A percentile compares a stretch with the other conserved stretches of the same genome.
Evolutionary conservation across 2,888 invertebrate genomes (phyloP).

Genomic region (Hemicrepidius hirtus): DNA sequence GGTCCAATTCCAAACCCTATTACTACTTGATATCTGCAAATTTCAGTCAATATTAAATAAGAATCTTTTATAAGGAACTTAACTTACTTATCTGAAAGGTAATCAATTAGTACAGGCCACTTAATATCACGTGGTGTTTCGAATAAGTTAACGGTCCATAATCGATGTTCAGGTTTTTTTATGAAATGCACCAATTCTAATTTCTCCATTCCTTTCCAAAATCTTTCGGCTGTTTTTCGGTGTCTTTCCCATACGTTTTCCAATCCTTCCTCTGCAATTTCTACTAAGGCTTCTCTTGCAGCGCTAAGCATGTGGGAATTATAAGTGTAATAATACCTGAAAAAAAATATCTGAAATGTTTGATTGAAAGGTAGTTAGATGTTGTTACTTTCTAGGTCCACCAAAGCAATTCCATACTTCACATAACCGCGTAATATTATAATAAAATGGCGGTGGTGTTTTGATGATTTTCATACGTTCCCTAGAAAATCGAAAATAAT

Average conservation of each 20-base stretch:
- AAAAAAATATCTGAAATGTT: neutral
- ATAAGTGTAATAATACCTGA: constrained; percentile 88
- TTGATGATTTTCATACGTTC: constrained; percentile 74
- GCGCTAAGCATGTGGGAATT: constrained; percentile 85
- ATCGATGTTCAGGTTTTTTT: constrained; percentile 76
- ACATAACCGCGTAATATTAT: constrained; percentile 78
- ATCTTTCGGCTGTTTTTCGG: constrained; percentile 75
- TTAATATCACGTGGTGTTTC: constrained; percentile 78
- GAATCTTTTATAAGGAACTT: neutral
- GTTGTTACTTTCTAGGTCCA: neutral
- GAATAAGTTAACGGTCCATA: constrained; percentile 80
- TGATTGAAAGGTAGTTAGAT: neutral
- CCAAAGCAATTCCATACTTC: constrained; percentile 77
- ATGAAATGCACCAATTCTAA: constrained; percentile 82
- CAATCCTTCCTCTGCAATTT: constrained; percentile 81
- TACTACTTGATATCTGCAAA: constrained; percentile 77
- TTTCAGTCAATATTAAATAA: too few species aligned
- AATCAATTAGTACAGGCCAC: constrained; percentile 69
- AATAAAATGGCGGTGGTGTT: constrained; percentile 75
- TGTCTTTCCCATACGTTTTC: constrained; percentile 82
- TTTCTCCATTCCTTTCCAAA: constrained; percentile 79
- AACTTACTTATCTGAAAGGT: constrained; percentile 55
- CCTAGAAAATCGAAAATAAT: constrained; percentile 65
- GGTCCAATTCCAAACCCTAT: constrained; percentile 88
- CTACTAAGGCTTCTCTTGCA: constrained; percentile 83